phyloP scores from a whole-genome alignment of 2,113 vertebrate species.

The Bubalus kerabau region DNA sequence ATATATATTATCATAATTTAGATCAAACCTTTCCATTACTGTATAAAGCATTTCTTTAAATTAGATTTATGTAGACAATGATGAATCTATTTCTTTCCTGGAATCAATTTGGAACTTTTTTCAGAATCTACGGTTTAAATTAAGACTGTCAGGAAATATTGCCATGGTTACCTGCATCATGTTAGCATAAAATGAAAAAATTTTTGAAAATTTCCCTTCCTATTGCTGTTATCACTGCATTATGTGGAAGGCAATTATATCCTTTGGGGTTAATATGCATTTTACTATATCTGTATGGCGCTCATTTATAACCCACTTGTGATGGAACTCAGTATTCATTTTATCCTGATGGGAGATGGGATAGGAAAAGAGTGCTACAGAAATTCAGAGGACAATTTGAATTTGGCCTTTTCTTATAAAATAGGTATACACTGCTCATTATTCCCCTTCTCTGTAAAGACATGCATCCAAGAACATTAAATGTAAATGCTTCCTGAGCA shows the following conservation, averaged over 20 bases:
- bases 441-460: not conserved
- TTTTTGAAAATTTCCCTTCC: not conserved
- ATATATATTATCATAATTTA: not conserved
- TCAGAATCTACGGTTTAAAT: not conserved
- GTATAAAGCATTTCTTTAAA: not conserved
- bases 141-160: not conserved
- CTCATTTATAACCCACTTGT: not conserved
- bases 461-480: not conserved
- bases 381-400: not conserved
- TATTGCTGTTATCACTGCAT: not conserved
- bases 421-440: not conserved
- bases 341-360: not conserved
- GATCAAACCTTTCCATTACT: not conserved
- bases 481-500: not conserved
- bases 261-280: not conserved
- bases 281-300: not conserved
- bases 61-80: not conserved
- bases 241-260: not conserved
- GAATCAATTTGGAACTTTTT: not conserved
- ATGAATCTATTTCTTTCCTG: constrained; percentile 11
- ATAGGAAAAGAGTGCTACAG: not conserved
- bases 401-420: not conserved
- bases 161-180: constrained; percentile 26
- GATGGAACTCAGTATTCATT: not conserved
- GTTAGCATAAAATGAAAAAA: not conserved